Base-by-base conservation (phyloP, 1,140 invertebrate species). In the Protaetia brevitarsis region DNA sequence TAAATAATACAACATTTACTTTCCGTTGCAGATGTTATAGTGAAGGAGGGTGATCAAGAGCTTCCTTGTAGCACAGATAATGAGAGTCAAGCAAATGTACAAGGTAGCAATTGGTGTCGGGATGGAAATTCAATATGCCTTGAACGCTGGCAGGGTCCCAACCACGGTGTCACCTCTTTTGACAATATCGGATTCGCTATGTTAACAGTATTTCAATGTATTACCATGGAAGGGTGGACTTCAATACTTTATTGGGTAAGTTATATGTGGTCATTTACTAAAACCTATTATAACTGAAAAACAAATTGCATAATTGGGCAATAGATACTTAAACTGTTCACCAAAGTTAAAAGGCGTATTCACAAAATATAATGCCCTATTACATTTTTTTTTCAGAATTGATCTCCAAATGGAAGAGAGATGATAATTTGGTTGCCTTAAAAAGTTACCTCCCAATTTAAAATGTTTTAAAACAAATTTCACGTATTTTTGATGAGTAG, bases 171-270 rank as follows among this genome's bases (percentile, higher is more conserved):
- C 79, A 99, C 98, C 72, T 98, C 95, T 77, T 99, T 99, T 83
- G 98, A 99, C 84, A 99, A 99, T 87, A 99, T 99, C 81, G 97
- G 96, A 75, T 99, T 97, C 84, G 98, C 98, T 81, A 99, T 99
- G 97, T 89, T 99, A 81, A 99, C 98, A 69, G 98, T 99, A 82
- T 99, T 99, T 88, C 98, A 99, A 86, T 99, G 98, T 84, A 99
- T 99, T 81, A 99, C 98, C 75, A 99, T 99, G 97, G 98, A 99
- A 88, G 98, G 98, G 77, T 99, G 98, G 98, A 99, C 98, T 75
- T 85, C 93, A 81, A 97, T 99, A 82, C 89, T 99, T 81, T 99
- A 99, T 88, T 98, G 96, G 95, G 97, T 99, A 88, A 84, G 82
- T n/a, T 80, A 51, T 19, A 51, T 23, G 58, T 23, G 66, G 13